These are phyloP conservation scores for Ylistrum balloti DNA, from an alignment of 1,140 invertebrate species.

Conservation along the genomic window DNA sequence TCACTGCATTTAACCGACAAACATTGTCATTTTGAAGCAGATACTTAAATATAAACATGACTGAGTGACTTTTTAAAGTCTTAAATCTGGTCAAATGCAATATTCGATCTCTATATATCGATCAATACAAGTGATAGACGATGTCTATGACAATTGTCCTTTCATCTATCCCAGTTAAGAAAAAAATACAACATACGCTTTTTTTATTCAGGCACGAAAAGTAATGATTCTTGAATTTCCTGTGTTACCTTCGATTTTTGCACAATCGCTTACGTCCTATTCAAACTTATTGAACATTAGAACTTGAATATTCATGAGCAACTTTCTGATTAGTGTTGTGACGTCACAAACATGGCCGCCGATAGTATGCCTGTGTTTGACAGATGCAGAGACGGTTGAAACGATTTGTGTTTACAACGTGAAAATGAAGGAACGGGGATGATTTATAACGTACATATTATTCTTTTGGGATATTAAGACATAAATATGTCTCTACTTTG, in stretches of 20 bases:
- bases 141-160: too few species aligned
- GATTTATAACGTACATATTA: not conserved
- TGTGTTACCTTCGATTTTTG: not conserved
- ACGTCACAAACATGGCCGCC: constrained; percentile 31
- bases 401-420: constrained; percentile 14
- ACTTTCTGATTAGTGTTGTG: constrained; percentile 31
- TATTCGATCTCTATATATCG: too few species aligned
- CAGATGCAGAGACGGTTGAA: constrained; percentile 3
- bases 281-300: constrained; percentile 35
- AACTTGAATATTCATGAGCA: constrained; percentile 39
- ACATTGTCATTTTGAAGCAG: too few species aligned
- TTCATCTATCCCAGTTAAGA: too few species aligned
- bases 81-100: too few species aligned
- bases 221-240: not conserved
- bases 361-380: constrained; percentile 33
- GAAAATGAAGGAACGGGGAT: constrained; percentile 38
- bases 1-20: too few species aligned
- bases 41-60: too few species aligned
- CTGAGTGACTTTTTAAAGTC: too few species aligned
- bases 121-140: too few species aligned
- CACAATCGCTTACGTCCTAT: not conserved
- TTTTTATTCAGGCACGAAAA: not conserved
- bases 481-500: constrained; percentile 39
- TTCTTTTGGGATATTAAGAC: constrained; percentile 27
- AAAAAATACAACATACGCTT: not conserved